Conservation (phyloP, 2,888 invertebrate species). For the Leucophenga maculata region DNA sequence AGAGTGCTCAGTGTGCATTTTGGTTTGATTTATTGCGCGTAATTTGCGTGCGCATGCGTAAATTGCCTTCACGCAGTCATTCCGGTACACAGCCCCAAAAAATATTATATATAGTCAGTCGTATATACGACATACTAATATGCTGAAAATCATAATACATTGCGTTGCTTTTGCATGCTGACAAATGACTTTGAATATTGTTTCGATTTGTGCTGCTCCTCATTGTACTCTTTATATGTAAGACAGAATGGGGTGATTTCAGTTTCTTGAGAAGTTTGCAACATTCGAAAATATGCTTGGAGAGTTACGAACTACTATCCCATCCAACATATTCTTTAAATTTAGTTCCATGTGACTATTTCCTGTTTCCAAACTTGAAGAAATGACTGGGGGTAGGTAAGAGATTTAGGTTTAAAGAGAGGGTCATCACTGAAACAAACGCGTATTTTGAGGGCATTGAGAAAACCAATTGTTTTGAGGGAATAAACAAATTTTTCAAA, state of each 20-base stretch:
- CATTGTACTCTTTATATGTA: constrained; percentile 3
- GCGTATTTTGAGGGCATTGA: too few species aligned
- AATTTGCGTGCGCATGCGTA: constrained; percentile 65
- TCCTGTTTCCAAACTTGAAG: too few species aligned
- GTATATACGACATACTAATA: neutral
- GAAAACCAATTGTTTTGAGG: too few species aligned
- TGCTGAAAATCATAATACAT: neutral
- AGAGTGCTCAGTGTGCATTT: neutral
- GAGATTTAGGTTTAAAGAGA: too few species aligned
- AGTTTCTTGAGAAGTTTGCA: neutral
- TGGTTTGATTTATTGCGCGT: constrained; percentile 59
- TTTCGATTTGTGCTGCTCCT: neutral
- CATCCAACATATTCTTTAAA: too few species aligned
- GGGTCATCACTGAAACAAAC: too few species aligned
- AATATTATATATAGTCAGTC: too few species aligned
- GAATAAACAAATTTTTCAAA: too few species aligned
- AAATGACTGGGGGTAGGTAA: too few species aligned
- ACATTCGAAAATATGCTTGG: neutral
- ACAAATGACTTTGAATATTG: constrained; percentile 51
- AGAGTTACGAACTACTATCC: too few species aligned
- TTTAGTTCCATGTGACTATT: too few species aligned
- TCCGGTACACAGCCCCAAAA: constrained; percentile 37
- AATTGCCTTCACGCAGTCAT: constrained; percentile 56
- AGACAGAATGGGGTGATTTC: too few species aligned
- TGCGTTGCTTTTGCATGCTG: constrained; percentile 49